These are phyloP conservation scores for Galbula dea DNA, from an alignment of 2,113 vertebrate genomes.

Conservation along the genomic window DNA sequence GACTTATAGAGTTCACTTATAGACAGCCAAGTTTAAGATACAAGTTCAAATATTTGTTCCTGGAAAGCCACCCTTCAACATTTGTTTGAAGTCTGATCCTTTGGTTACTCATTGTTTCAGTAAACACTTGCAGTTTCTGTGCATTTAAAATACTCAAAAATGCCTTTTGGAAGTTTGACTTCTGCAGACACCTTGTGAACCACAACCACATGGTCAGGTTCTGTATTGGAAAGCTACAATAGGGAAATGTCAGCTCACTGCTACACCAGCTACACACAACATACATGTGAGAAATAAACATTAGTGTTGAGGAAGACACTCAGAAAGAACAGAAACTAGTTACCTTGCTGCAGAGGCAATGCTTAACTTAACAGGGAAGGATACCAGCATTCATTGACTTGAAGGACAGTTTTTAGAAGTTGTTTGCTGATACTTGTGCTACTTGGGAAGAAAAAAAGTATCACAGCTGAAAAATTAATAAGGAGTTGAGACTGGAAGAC, in stretches of 20 bases:
- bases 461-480: background rate
- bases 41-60: background rate
- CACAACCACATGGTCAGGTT: background rate
- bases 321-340: background rate
- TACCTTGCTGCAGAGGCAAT: background rate
- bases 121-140: background rate
- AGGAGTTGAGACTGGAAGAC: background rate
- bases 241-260: background rate
- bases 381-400: background rate
- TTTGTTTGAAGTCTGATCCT: background rate
- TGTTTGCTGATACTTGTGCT: background rate
- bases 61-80: background rate
- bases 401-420: background rate
- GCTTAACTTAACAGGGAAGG: background rate
- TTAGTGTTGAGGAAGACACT: background rate
- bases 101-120: background rate
- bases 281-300: rapidly evolving
- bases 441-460: background rate
- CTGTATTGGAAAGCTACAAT: background rate
- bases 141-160: background rate
- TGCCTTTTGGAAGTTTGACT: background rate
- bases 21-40: background rate
- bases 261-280: background rate
- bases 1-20: background rate
- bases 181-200: background rate